Evolutionary conservation across 2,797 vertebrate species (phyloP).

Genomic region (Zalophus californianus): DNA sequence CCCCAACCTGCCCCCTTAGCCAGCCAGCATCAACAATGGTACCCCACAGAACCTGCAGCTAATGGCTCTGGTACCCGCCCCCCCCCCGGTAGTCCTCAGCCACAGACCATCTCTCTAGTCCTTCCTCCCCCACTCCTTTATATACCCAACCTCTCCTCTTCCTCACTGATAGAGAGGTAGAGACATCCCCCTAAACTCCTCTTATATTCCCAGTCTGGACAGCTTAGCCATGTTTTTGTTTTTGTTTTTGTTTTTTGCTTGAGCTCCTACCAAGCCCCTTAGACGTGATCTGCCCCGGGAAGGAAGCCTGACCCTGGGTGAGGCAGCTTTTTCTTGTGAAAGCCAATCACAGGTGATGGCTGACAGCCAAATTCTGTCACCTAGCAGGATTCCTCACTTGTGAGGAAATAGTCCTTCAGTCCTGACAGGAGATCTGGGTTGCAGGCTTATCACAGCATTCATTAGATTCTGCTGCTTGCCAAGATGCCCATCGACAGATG

Average conservation of each 20-base stretch:
- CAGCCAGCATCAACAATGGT: neutral
- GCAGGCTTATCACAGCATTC: neutral
- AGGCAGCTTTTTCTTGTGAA: neutral
- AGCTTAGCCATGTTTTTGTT: neutral
- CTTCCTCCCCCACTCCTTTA: neutral
- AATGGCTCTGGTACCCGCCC: accelerated
- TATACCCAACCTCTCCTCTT: neutral
- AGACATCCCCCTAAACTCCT: neutral
- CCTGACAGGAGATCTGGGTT: neutral
- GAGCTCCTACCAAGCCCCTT: neutral
- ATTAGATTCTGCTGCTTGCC: neutral
- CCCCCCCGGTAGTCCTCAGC: neutral
- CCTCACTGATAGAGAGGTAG: neutral
- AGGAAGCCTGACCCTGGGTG: neutral
- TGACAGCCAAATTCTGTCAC: no score
- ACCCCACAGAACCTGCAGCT: neutral
- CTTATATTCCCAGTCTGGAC: neutral
- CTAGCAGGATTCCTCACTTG: neutral
- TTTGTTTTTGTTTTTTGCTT: neutral
- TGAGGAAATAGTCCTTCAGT: neutral
- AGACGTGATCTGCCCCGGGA: neutral
- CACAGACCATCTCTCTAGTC: neutral
- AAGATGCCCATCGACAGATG: no score
- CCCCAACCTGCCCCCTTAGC: neutral
- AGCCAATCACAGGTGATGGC: neutral